Evolutionary conservation across 2,113 vertebrate species (phyloP).

Genomic region (Cichladusa arquata): DNA sequence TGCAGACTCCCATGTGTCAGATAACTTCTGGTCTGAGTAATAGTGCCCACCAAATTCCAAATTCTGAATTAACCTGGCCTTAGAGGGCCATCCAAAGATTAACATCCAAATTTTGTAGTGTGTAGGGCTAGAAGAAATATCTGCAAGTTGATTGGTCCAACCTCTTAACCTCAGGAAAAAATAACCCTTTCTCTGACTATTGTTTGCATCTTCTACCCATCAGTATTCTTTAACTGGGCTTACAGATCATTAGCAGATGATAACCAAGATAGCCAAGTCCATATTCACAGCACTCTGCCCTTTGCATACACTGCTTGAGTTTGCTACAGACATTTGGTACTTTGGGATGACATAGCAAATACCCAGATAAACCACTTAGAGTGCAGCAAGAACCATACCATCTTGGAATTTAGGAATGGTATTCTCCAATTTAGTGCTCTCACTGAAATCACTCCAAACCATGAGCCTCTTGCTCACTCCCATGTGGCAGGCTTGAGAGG

Average conservation of each 20-base stretch:
- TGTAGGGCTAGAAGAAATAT: background rate
- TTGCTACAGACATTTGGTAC: background rate
- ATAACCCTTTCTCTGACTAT: background rate
- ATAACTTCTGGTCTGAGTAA: background rate
- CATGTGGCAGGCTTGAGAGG: background rate
- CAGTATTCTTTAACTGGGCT: background rate
- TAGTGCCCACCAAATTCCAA: background rate
- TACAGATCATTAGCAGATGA: background rate
- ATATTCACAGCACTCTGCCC: background rate
- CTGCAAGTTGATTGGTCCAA: background rate
- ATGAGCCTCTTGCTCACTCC: fast-evolving
- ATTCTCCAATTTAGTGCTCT: background rate
- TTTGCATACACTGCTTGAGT: background rate
- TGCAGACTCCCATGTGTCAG: background rate
- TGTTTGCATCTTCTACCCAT: background rate
- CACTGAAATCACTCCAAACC: background rate
- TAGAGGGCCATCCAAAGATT: background rate
- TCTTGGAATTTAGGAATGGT: background rate
- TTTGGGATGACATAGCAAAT: background rate
- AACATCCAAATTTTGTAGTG: background rate
- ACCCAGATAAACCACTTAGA: background rate
- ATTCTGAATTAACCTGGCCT: background rate
- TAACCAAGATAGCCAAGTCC: background rate
- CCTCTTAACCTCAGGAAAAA: background rate
- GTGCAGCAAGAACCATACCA: background rate